Evolutionary conservation across 2,113 vertebrate species (phyloP).

Genomic region (Pseudonaja textilis): DNA sequence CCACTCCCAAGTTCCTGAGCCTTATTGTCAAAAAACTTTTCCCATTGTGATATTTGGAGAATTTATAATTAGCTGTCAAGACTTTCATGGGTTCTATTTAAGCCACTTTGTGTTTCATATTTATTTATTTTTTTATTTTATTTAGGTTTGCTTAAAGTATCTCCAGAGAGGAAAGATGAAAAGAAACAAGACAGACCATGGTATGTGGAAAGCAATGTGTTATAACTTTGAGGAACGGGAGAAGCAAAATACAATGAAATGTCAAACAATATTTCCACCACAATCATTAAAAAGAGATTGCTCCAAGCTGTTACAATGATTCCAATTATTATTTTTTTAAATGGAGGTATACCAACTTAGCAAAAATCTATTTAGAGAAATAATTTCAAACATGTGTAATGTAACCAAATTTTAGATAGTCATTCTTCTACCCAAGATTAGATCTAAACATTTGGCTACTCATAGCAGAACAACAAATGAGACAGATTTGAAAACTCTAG

Average conservation of each 20-base stretch:
- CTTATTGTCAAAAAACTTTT: neutral
- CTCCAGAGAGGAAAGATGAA: neutral
- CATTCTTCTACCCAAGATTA: neutral
- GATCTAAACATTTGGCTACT: neutral
- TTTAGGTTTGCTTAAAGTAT: neutral
- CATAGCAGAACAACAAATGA: neutral
- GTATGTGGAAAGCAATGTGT: neutral
- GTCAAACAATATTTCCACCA: neutral
- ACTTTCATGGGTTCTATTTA: neutral
- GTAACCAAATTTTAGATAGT: neutral
- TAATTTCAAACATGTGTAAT: neutral
- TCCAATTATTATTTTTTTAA: neutral
- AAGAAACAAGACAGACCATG: neutral
- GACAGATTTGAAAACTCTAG: neutral
- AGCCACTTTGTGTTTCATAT: neutral
- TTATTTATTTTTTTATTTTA: neutral
- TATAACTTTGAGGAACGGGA: neutral
- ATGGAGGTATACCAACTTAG: neutral
- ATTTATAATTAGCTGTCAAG: neutral
- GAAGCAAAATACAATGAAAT: neutral
- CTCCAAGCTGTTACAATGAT: neutral
- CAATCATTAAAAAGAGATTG: neutral
- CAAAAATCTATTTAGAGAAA: neutral
- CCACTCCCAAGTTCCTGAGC: neutral
- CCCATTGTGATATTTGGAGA: neutral